Evolutionary conservation across 1,140 invertebrate species (phyloP).

Genomic region (Cephus cinctus): DNA sequence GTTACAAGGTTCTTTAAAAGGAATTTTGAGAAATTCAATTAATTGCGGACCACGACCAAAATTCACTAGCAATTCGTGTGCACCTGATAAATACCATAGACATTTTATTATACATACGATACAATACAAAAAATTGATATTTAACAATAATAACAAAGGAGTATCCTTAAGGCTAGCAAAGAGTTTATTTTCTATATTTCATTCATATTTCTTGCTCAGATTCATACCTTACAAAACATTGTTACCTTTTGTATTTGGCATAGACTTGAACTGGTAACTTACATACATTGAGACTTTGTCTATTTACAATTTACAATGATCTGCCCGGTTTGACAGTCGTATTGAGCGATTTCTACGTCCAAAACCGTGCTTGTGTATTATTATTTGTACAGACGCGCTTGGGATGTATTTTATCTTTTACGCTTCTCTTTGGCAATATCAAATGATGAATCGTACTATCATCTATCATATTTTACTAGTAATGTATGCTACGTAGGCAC

Average conservation of each 20-base stretch:
- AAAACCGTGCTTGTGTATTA: not conserved
- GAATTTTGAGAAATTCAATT: conserved; percentile 4
- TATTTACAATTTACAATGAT: conserved; percentile 27
- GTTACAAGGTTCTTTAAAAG: conserved; percentile 91
- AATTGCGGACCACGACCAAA: conserved; percentile 16
- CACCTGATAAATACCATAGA: no score
- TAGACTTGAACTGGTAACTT: conserved; percentile 29
- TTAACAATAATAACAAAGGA: conserved; percentile 2
- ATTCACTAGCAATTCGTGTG: conserved; percentile 26
- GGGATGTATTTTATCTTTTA: conserved; percentile 8
- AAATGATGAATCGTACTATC: conserved; percentile 8
- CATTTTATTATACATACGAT: not conserved
- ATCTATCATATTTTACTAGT: not conserved
- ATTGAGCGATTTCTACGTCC: no score
- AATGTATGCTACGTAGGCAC: conserved; percentile 28
- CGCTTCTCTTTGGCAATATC: conserved; percentile 37
- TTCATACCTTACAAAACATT: no score
- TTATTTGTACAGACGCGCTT: conserved; percentile 23
- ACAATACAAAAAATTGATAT: conserved; percentile 1
- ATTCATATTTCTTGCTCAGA: no score
- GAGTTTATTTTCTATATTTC: not conserved
- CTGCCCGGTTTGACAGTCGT: no score
- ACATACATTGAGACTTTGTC: conserved; percentile 24
- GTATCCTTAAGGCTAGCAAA: not conserved
- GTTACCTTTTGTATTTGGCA: no score